Evolutionary conservation across 2,888 invertebrate species (phyloP), one percentile per base, ranked within the genome.

Genomic region (Melieria crassipennis): DNA sequence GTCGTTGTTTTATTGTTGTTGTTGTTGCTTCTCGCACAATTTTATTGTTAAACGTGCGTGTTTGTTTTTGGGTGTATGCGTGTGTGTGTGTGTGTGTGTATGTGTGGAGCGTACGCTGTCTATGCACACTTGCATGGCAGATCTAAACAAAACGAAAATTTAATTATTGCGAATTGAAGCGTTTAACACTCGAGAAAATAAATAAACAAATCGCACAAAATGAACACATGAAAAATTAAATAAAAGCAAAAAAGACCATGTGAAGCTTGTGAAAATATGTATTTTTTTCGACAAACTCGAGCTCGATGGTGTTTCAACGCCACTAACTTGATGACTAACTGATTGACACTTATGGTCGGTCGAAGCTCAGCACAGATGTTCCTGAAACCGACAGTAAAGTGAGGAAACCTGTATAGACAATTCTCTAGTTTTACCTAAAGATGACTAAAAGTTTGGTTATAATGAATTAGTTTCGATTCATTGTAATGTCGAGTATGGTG

Each of bases 71-170:
- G 1, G 16, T 57, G 16, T 57, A 1, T 57, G n/a, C 6, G 16
- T 6, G 30, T 30, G n/a, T 57, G 57, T 57, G 13, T 13, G 57
- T 57, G 56, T 56, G n/a, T n/a, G n/a, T n/a, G n/a, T n/a, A n/a
- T n/a, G n/a, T n/a, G n/a, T n/a, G n/a, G 65, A 56, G 56, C 52
- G 50, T 13, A 42, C 52, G 50, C 13, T 50, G 11, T 50, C 9
- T 50, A 50, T 50, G 9, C 50, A 50, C 11, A 61, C 45, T 30
- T 62, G 47, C n/a, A 57, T 48, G 13, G 9, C 60, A 45, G 55
- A 67, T 67, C 48, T 47, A 50, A 65, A 45, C 65, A 65, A 70
- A 56, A 70, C 70, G 61, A 66, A 52, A 70, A 47, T 62, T 61
- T 62, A 70, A 70, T 65, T 65, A 70, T 61, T 62, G 56, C 65